Conservation (phyloP, 1,140 invertebrate genomes). For the Heliconius congener region DNA sequence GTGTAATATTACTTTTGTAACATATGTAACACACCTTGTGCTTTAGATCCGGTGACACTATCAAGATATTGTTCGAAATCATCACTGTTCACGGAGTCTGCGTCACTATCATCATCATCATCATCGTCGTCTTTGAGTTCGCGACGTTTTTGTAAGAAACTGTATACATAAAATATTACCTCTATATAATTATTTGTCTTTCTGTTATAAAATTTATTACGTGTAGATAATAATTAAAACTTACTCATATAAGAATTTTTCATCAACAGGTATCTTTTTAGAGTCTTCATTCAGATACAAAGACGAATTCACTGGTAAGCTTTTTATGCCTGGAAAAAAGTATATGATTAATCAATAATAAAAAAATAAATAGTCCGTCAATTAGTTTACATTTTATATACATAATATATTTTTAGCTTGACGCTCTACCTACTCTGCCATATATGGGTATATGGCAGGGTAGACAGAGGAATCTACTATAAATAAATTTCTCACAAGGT, state of each 20-base stretch:
- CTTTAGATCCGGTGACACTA: constrained; percentile 80
- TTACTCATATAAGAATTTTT: constrained; percentile 89
- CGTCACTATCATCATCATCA: constrained; percentile 84
- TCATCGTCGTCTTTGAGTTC: constrained; percentile 55
- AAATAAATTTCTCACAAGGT: too few species aligned
- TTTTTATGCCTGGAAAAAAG: constrained; percentile 66
- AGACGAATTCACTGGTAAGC: constrained; percentile 85
- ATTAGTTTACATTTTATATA: too few species aligned
- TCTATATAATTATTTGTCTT: too few species aligned
- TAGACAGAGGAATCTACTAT: too few species aligned
- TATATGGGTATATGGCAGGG: too few species aligned
- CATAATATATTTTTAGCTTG: too few species aligned
- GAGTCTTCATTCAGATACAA: constrained; percentile 87
- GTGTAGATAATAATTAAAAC: constrained; percentile 20
- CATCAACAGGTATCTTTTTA: constrained; percentile 89
- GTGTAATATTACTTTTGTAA: too few species aligned
- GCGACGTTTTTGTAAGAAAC: constrained; percentile 80
- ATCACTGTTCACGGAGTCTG: constrained; percentile 92
- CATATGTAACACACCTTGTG: constrained; percentile 40
- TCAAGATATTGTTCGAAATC: constrained; percentile 94
- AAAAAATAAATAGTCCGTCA: too few species aligned
- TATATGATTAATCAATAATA: background rate
- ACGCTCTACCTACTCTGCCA: too few species aligned
- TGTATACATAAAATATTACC: constrained; percentile 35
- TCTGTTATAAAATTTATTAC: too few species aligned